These are phyloP conservation scores for Dendrocincla tyrannina DNA, from an alignment of 2,797 vertebrate genomes.

Conservation along the genomic window DNA sequence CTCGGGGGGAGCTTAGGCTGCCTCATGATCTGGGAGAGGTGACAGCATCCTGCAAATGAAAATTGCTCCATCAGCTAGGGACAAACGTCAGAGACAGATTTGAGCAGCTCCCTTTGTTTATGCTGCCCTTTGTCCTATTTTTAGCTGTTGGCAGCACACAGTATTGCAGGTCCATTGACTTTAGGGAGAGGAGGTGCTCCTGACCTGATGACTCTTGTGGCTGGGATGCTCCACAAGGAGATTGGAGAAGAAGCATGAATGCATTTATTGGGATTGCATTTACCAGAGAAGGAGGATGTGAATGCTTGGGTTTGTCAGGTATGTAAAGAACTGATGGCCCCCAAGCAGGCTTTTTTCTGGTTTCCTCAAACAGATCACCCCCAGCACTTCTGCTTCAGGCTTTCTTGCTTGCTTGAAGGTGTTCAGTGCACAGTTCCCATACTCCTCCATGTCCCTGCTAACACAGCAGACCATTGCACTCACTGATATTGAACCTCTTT, in stretches of 20 bases:
- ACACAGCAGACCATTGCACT: accelerated
- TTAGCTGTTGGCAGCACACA: neutral
- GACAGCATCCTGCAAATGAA: neutral
- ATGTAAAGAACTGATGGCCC: neutral
- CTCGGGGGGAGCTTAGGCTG: accelerated
- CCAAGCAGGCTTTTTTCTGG: accelerated
- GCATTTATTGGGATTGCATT: neutral
- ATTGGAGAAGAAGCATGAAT: neutral
- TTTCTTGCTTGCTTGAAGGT: accelerated
- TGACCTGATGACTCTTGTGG: neutral
- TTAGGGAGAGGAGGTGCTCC: neutral
- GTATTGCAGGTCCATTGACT: neutral
- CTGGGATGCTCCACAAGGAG: neutral
- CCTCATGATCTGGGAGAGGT: neutral
- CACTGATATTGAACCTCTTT: neutral
- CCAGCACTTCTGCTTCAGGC: accelerated
- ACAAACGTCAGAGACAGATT: neutral
- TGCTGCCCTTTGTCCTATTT: neutral
- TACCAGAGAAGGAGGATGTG: neutral
- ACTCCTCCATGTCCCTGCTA: accelerated
- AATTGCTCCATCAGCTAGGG: neutral
- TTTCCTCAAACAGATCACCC: neutral
- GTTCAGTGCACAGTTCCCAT: neutral
- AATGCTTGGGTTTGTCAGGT: neutral
- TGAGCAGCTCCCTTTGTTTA: neutral